Conservation (phyloP, 2,113 vertebrate species). For the Alethe diademata region DNA sequence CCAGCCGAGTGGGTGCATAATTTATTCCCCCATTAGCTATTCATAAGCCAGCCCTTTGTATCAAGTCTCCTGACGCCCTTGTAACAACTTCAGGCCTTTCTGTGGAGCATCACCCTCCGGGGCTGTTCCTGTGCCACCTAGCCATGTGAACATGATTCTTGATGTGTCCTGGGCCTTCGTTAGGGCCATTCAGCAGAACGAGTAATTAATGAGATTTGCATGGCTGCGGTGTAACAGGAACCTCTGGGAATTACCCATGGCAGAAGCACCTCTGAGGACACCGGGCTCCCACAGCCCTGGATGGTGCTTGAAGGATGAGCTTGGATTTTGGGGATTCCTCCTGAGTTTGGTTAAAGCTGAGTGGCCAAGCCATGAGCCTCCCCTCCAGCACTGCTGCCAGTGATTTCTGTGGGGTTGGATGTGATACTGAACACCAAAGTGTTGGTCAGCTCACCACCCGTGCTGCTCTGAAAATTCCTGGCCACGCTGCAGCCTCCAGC, state of each 20-base stretch:
- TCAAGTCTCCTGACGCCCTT: slow-evolving; percentile 46
- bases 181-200: neutral
- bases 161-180: slow-evolving; percentile 18
- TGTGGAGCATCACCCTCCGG: slow-evolving; percentile 34
- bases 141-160: slow-evolving; percentile 48
- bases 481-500: neutral
- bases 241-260: neutral
- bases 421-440: neutral
- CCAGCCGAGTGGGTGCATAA: neutral
- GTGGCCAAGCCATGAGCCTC: neutral
- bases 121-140: slow-evolving; percentile 3
- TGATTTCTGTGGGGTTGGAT: neutral
- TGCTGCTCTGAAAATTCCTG: neutral
- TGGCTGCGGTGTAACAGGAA: neutral
- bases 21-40: slow-evolving; percentile 59
- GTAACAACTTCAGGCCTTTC: slow-evolving; percentile 66
- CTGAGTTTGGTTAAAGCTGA: neutral
- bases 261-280: neutral
- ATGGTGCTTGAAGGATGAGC: neutral
- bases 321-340: neutral
- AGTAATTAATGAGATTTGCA: slow-evolving; percentile 23
- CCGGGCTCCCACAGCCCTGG: neutral
- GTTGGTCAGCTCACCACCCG: neutral
- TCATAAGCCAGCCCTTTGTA: slow-evolving; percentile 43
- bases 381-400: accelerated